Percentiles rank a stretch among this genome's conserved stretches.
Evolutionary conservation across 2,113 vertebrate genomes (phyloP).

Genomic region (Lucifuga dentata): DNA sequence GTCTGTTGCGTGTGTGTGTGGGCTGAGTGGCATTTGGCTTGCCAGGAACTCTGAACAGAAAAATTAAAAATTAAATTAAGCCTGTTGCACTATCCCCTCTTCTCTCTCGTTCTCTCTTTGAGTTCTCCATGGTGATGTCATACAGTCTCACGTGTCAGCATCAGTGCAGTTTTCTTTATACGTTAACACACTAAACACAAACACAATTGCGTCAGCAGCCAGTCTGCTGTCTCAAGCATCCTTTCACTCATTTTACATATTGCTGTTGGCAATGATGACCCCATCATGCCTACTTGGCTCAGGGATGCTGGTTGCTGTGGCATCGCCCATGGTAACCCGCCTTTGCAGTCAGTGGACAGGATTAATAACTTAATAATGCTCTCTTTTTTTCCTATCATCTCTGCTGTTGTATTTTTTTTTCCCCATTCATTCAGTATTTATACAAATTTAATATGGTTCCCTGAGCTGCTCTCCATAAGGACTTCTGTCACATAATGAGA

Average conservation of each 20-base stretch:
- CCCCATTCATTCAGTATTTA: background rate
- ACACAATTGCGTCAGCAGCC: constrained; percentile 18
- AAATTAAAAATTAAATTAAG: constrained; percentile 1
- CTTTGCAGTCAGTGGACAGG: background rate
- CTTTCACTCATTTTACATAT: constrained; percentile 1
- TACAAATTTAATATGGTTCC: background rate
- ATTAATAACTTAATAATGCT: constrained; percentile 22
- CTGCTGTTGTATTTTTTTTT: constrained; percentile 2
- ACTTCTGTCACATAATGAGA: background rate
- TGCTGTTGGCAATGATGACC: constrained; percentile 7
- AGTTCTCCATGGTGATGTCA: constrained; percentile 5
- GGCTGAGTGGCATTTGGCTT: constrained; percentile 4
- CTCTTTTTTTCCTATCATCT: background rate
- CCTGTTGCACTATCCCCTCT: constrained; percentile 2
- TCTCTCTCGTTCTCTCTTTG: constrained; percentile 7
- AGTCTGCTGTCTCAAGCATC: constrained; percentile 17
- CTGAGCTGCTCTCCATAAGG: background rate
- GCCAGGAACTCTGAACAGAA: background rate
- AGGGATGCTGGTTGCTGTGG: background rate
- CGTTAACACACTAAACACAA: constrained; percentile 7
- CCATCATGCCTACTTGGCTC: constrained; percentile 3
- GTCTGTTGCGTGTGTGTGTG: constrained; percentile 32
- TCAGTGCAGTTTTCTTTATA: constrained; percentile 9
- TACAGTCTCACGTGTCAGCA: constrained; percentile 9
- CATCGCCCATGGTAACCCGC: constrained; percentile 20